These are phyloP conservation scores for Eidolon dupreanum DNA, from an alignment of 2,797 vertebrate species.

Conservation along the genomic window DNA sequence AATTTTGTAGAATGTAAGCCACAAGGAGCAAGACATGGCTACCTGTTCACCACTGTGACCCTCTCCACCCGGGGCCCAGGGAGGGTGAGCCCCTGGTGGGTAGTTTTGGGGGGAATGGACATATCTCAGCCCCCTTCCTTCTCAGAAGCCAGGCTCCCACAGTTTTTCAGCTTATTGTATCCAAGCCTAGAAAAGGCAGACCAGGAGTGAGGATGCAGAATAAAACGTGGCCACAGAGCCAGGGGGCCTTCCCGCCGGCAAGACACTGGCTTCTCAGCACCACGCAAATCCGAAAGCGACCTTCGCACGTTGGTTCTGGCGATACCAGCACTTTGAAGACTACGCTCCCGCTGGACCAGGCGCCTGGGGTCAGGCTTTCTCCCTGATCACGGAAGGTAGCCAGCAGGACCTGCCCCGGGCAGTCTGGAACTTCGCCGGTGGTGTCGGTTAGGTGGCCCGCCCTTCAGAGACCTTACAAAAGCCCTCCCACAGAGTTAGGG, in stretches of 20 bases:
- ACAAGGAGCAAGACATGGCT: rapidly evolving
- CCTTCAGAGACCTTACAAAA: rapidly evolving
- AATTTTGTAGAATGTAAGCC: not conserved
- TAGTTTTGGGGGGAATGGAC: not conserved
- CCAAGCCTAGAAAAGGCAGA: not conserved
- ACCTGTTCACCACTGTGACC: rapidly evolving
- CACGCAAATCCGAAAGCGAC: not conserved
- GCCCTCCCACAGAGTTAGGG: not conserved
- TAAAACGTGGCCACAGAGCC: rapidly evolving
- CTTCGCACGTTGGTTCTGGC: not conserved
- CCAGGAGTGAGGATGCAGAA: not conserved
- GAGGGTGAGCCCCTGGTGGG: too few species aligned
- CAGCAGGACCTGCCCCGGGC: not conserved
- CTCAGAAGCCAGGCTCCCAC: not conserved
- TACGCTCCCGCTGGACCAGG: rapidly evolving
- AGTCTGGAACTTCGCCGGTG: rapidly evolving
- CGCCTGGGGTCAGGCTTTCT: not conserved
- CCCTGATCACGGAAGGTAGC: not conserved
- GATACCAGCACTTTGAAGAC: not conserved
- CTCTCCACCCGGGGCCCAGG: rapidly evolving
- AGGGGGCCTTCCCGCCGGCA: rapidly evolving
- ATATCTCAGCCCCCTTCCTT: not conserved
- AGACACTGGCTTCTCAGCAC: not conserved
- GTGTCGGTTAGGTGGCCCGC: rapidly evolving
- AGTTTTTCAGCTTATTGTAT: not conserved